A percentile compares a stretch with the other conserved stretches of the same genome.
phyloP scores from a whole-genome alignment of 2,888 invertebrate species.

The Lissocephala sabroskyi region DNA sequence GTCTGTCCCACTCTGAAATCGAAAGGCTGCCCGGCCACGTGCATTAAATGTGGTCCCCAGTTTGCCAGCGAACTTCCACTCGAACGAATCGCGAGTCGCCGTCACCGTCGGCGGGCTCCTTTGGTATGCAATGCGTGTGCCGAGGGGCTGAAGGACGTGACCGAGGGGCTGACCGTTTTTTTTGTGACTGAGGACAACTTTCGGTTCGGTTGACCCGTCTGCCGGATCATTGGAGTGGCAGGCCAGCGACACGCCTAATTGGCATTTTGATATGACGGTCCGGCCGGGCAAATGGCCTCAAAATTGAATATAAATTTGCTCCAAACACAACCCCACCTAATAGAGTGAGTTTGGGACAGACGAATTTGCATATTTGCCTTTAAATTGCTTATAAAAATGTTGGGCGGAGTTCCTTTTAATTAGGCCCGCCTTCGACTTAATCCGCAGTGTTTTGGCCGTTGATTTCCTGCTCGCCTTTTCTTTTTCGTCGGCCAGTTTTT shows the following conservation, averaged over 20 bases:
- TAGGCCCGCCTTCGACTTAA: constrained; percentile 16
- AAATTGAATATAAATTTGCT: constrained; percentile 45
- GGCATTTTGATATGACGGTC: constrained; percentile 56
- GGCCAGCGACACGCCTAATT: constrained; percentile 34
- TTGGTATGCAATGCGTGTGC: too few relatives aligned
- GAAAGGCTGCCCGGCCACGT: too few relatives aligned
- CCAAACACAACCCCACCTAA: constrained; percentile 4
- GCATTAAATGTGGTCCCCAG: constrained; percentile 22
- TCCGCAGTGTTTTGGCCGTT: not conserved
- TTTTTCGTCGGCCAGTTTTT: constrained; percentile 33
- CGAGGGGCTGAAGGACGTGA: too few relatives aligned
- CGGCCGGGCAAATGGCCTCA: constrained; percentile 22
- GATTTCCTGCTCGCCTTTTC: too few relatives aligned
- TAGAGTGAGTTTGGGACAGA: not conserved
- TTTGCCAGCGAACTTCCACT: too few relatives aligned
- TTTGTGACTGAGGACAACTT: not conserved
- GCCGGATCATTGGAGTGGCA: constrained; percentile 4
- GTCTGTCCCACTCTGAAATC: too few relatives aligned
- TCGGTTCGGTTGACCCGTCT: not conserved
- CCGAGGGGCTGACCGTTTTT: not conserved
- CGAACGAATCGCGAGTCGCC: too few relatives aligned
- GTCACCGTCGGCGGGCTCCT: too few relatives aligned
- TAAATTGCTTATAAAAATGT: constrained; percentile 16
- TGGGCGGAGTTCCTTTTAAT: constrained; percentile 45
- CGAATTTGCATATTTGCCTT: not conserved